Conservation (phyloP, 2,797 vertebrate genomes). For the Sparus aurata region DNA sequence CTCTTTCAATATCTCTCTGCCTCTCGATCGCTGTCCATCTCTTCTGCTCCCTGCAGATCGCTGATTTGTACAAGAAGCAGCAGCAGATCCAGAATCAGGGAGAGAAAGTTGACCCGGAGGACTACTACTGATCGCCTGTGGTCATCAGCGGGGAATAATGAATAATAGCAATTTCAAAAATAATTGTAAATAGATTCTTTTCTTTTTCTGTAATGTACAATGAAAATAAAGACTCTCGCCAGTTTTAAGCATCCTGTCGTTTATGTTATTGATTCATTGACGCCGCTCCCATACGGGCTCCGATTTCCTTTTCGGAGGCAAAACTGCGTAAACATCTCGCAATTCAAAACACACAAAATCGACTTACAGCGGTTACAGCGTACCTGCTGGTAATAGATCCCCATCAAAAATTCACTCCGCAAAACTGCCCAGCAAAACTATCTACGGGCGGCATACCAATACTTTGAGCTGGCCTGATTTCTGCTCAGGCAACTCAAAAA, state of each 20-base stretch:
- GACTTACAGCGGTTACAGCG: constrained; percentile 31
- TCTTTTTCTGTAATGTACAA: constrained; percentile 56
- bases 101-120: constrained; percentile 85
- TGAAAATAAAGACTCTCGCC: constrained; percentile 72
- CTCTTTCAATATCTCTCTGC: constrained; percentile 21
- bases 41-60: constrained; percentile 83
- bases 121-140: constrained; percentile 86
- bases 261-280: constrained; percentile 51
- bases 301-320: constrained; percentile 33
- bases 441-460: constrained; percentile 49
- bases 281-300: constrained; percentile 5
- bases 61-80: constrained; percentile 90
- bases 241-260: constrained; percentile 51
- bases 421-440: constrained; percentile 14
- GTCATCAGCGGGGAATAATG: constrained; percentile 12
- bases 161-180: constrained; percentile 35
- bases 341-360: constrained; percentile 27
- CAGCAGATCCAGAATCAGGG: constrained; percentile 94
- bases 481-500: neutral
- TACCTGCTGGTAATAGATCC: constrained; percentile 49
- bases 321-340: constrained; percentile 34
- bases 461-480: constrained; percentile 36
- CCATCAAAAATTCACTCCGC: constrained; percentile 48
- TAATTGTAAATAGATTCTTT: constrained; percentile 78
- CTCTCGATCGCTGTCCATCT: constrained; percentile 28